Evolutionary conservation across 2,113 vertebrate species (phyloP), one percentile per base, ranked within the genome.

Genomic region (Brachyhypopomus gauderio): DNA sequence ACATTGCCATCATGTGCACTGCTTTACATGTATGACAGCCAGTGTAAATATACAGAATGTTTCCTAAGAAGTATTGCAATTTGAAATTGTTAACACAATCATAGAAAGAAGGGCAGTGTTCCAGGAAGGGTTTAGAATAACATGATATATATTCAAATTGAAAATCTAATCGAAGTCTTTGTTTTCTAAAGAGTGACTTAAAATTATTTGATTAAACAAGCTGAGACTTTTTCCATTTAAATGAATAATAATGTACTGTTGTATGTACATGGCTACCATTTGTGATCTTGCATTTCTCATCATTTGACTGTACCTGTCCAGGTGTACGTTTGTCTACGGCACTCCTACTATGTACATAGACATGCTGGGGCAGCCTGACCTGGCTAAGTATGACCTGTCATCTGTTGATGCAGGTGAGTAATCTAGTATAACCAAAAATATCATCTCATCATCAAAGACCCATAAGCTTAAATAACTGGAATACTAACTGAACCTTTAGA

Each of bases 291-390:
- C 36, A 1, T 20, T 8, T 36, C 41, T 77, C 23, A 27, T 7
- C 16, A 34, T 48, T 62, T 4, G 11, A 0, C 64, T 80, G 20
- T 27, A 16, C n/a, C 41, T 25, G 41, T 81, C n/a, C 84, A 96
- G 96, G 59, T 97, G 96, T 83, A 92, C 91, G 4, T 27, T 82
- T 81, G 0, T 96, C 27, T 93, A 93, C 0, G 98, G 96, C 52
- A 99, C 97, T 0, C 97, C 97, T 0, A 98, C 97, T 58, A 98
- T 99, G 97, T 98, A 78, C 5, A 91, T 98, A 60, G 97, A 98
- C 79, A 92, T 98, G 86, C 55, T 97, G 23, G 90, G 84, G 76
- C 96, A 97, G 85, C 94, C 89, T 0, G 92, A 95, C 78, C 85
- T 93, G 36, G 79, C 86, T 78, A 93, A 92, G 83, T 95, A 93